A percentile compares a stretch with the other conserved stretches of the same genome.
Evolutionary conservation across 92 coral and sea anemone species (phyloP).

Genomic region (Phenganax stokvisi): DNA sequence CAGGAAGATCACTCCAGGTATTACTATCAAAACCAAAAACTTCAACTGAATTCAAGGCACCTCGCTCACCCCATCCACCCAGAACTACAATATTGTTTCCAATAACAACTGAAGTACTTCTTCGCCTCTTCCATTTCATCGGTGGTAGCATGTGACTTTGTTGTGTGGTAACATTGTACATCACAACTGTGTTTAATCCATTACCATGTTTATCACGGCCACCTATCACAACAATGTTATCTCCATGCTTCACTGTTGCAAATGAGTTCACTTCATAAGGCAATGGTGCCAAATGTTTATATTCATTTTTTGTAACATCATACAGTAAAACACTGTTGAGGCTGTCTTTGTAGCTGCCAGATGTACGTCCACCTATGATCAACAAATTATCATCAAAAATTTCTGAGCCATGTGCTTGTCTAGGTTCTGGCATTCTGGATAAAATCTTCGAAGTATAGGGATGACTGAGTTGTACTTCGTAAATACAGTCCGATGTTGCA

Average conservation of each 20-base stretch:
- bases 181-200: neutral
- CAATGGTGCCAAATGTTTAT: neutral
- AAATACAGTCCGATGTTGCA: no score
- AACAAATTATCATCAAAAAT: neutral
- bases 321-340: conserved; percentile 7
- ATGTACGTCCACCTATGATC: neutral
- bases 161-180: conserved; percentile 58
- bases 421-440: neutral
- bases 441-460: neutral
- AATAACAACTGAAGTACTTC: conserved; percentile 1
- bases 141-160: conserved; percentile 52
- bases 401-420: neutral
- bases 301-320: neutral
- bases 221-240: conserved; percentile 8
- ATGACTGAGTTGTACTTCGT: neutral
- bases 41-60: conserved; percentile 1
- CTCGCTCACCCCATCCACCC: conserved; percentile 15
- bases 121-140: neutral
- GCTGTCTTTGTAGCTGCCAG: neutral
- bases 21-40: neutral
- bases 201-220: neutral
- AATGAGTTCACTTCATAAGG: neutral
- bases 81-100: conserved; percentile 4
- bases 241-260: conserved; percentile 4
- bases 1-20: conserved; percentile 18